Evolutionary conservation across 2,113 vertebrate species (phyloP).

Genomic region (Sporophila hypoxantha): DNA sequence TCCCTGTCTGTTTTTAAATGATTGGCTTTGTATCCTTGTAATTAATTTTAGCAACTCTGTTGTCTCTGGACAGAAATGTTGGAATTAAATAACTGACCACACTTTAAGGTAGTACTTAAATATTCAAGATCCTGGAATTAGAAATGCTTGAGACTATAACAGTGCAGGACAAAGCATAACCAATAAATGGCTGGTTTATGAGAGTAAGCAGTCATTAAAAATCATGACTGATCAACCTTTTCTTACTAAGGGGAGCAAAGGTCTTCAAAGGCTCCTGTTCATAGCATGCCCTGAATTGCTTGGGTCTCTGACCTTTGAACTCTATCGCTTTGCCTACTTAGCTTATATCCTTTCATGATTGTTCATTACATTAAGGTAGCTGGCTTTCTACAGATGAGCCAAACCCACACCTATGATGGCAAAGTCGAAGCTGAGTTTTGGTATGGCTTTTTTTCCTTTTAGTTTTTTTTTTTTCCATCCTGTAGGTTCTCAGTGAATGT

Average conservation of each 20-base stretch:
- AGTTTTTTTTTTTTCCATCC: background rate
- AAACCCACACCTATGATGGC: background rate
- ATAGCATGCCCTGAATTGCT: constrained; percentile 43
- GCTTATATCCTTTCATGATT: constrained; percentile 63
- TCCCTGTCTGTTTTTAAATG: constrained; percentile 30
- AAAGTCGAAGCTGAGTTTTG: background rate
- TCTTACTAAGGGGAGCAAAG: constrained; percentile 67
- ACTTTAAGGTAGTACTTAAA: constrained; percentile 6
- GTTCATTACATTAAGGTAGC: constrained; percentile 64
- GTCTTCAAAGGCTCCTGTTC: constrained; percentile 70
- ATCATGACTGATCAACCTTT: constrained; percentile 59
- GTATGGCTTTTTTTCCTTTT: background rate
- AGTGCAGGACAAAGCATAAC: background rate
- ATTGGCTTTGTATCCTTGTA: constrained; percentile 21
- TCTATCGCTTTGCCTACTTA: constrained; percentile 27
- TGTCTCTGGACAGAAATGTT: background rate
- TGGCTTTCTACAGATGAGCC: constrained; percentile 3
- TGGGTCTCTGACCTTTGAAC: constrained; percentile 47
- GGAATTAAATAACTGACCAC: constrained; percentile 3
- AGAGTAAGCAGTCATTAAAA: constrained; percentile 68
- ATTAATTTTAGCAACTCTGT: constrained; percentile 37
- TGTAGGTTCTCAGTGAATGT: background rate
- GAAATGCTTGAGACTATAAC: background rate
- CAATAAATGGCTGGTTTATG: constrained; percentile 72
- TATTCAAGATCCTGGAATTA: background rate